These are phyloP conservation scores for Elaphurus davidianus DNA, from an alignment of 2,113 vertebrate genomes.

Conservation along the genomic window DNA sequence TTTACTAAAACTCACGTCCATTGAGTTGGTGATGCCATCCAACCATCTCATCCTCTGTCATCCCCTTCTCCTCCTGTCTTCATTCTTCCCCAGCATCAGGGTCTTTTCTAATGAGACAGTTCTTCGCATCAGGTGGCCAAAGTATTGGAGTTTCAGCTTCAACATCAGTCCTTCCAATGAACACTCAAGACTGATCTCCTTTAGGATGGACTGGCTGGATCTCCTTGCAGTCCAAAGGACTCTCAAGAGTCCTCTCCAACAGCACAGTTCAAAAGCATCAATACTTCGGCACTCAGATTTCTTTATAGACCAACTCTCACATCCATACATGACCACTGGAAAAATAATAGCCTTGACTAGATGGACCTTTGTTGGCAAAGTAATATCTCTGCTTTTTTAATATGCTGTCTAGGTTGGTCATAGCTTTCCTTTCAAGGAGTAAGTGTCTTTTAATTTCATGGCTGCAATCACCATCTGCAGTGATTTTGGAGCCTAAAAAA, in stretches of 20 bases:
- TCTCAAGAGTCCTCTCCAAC: not conserved
- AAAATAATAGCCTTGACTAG: not conserved
- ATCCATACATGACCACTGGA: not conserved
- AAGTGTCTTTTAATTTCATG: not conserved
- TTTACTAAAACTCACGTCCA: not conserved
- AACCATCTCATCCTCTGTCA: not conserved
- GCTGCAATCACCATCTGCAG: not conserved
- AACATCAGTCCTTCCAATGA: not conserved
- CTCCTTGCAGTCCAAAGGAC: not conserved
- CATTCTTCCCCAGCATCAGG: not conserved
- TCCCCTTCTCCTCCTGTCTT: not conserved
- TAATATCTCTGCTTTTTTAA: not conserved
- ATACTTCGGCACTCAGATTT: not conserved
- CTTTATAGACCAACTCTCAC: not conserved
- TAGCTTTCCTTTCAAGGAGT: not conserved
- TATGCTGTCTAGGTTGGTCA: not conserved
- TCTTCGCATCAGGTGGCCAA: not conserved
- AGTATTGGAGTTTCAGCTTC: not conserved
- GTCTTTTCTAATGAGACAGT: not conserved
- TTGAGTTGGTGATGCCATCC: not conserved
- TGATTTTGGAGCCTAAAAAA: not conserved
- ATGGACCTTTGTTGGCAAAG: not conserved
- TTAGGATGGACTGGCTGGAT: not conserved
- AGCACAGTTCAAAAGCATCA: not conserved
- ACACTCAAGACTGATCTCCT: not conserved